Conservation (phyloP, 2,888 invertebrate genomes). For the Eupithecia tripunctaria region DNA sequence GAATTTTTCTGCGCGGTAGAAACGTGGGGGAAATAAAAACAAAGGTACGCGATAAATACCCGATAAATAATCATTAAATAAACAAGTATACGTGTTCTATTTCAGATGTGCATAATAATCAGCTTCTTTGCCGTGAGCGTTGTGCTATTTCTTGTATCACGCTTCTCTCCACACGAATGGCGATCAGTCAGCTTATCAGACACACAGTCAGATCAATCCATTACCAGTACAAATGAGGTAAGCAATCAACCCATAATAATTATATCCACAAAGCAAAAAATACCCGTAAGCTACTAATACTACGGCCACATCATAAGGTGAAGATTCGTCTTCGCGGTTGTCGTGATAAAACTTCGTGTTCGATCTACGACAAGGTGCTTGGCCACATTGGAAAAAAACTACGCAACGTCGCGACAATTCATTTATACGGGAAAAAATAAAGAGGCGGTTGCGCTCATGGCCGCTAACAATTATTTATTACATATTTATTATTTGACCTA, state of each 20-base stretch:
- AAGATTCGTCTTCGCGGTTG: too few species aligned
- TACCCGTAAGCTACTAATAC: background rate
- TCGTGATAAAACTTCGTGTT: too few species aligned
- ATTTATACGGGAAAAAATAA: too few species aligned
- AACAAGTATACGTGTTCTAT: conserved; percentile 26
- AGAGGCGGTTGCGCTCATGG: too few species aligned
- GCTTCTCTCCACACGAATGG: conserved; percentile 99
- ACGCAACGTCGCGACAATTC: too few species aligned
- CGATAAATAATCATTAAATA: background rate
- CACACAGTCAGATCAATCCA: conserved; percentile 73
- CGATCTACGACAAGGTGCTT: too few species aligned
- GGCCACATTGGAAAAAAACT: background rate
- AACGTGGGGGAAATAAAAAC: too few species aligned
- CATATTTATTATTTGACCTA: too few species aligned
- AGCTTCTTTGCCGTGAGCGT: conserved; percentile 98
- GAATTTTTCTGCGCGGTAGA: too few species aligned
- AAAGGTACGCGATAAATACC: too few species aligned
- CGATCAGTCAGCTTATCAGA: conserved; percentile 89
- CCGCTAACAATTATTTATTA: too few species aligned
- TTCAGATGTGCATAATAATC: conserved; percentile 90
- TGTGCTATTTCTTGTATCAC: conserved; percentile 97
- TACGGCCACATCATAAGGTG: too few species aligned
- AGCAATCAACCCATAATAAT: background rate
- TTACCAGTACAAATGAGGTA: conserved; percentile 79
- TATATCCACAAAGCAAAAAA: background rate